A percentile compares a stretch with the other conserved stretches of the same genome.
Conservation (phyloP, 2,113 vertebrate species). For the Lophura nycthemera region DNA sequence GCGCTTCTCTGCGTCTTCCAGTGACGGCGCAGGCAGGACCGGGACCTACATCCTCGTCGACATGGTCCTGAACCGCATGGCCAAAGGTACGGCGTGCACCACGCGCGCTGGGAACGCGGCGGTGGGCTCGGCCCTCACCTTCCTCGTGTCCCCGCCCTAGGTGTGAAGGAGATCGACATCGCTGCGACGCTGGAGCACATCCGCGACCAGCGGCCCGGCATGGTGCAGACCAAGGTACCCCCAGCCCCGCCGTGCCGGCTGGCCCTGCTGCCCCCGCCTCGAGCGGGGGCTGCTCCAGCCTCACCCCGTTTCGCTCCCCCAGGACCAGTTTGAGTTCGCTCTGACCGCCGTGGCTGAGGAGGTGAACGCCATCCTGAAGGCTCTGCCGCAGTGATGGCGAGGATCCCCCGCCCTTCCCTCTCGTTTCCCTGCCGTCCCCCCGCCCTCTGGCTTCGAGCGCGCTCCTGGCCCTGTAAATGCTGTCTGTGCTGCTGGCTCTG, state of each 20-base stretch:
- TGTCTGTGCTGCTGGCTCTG: slow-evolving; percentile 56
- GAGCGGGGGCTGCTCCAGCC: neutral
- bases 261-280: neutral
- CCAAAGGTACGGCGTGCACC: slow-evolving; percentile 86
- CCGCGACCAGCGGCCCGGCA: slow-evolving; percentile 92
- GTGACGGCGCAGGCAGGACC: slow-evolving; percentile 90
- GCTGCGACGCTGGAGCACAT: slow-evolving; percentile 95
- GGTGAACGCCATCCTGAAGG: slow-evolving; percentile 97
- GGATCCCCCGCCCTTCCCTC: neutral
- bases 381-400: slow-evolving; percentile 87
- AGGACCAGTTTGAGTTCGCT: slow-evolving; percentile 99
- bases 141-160: slow-evolving; percentile 57
- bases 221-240: slow-evolving; percentile 94
- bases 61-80: slow-evolving; percentile 99
- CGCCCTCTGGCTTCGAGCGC: fast-evolving
- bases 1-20: slow-evolving; percentile 65
- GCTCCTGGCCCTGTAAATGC: neutral
- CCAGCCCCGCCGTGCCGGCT: neutral
- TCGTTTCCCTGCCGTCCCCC: neutral
- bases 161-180: slow-evolving; percentile 98
- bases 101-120: fast-evolving
- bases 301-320: neutral
- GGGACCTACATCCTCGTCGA: slow-evolving; percentile 96
- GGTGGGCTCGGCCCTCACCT: neutral
- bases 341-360: slow-evolving; percentile 96